Conservation (phyloP, 2,113 vertebrate species). For the Cottus gobio region DNA sequence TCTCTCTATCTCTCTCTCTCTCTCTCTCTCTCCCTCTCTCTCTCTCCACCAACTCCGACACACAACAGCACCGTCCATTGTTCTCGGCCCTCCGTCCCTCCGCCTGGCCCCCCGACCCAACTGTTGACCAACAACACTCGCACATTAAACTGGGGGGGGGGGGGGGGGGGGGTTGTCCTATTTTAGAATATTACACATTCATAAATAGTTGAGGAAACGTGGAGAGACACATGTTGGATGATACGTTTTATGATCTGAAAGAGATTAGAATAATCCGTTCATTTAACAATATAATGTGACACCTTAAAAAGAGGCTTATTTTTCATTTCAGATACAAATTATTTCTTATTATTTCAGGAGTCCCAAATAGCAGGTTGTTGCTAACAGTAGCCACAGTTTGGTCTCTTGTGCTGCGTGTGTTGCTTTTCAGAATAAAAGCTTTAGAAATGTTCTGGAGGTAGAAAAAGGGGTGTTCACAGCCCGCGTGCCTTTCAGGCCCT, state of each 20-base stretch:
- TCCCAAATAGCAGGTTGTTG: neutral
- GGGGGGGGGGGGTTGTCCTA: constrained; percentile 78
- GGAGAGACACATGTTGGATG: neutral
- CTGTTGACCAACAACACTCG: constrained; percentile 82
- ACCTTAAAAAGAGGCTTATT: neutral
- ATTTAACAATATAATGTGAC: neutral
- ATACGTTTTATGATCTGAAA: neutral
- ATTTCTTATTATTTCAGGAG: neutral
- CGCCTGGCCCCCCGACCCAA: constrained; percentile 76
- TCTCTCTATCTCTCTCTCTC: constrained; percentile 65
- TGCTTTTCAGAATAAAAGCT: constrained; percentile 78
- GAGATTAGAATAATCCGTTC: neutral
- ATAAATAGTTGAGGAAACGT: no score
- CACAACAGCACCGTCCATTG: constrained; percentile 92
- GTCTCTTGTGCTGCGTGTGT: constrained; percentile 69
- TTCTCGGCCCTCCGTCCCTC: constrained; percentile 82
- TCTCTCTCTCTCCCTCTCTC: constrained; percentile 35
- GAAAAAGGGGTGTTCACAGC: neutral
- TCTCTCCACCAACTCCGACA: constrained; percentile 60
- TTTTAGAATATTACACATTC: constrained; percentile 91
- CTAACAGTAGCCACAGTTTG: constrained; percentile 9
- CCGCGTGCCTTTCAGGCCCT: constrained; percentile 82
- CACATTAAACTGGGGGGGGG: constrained; percentile 66
- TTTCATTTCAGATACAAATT: neutral
- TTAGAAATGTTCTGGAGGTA: constrained; percentile 69